Percentiles rank a stretch among this genome's conserved stretches.
These are phyloP conservation scores for Bungarus multicinctus DNA, from an alignment of 2,113 vertebrate species.

Conservation along the genomic window DNA sequence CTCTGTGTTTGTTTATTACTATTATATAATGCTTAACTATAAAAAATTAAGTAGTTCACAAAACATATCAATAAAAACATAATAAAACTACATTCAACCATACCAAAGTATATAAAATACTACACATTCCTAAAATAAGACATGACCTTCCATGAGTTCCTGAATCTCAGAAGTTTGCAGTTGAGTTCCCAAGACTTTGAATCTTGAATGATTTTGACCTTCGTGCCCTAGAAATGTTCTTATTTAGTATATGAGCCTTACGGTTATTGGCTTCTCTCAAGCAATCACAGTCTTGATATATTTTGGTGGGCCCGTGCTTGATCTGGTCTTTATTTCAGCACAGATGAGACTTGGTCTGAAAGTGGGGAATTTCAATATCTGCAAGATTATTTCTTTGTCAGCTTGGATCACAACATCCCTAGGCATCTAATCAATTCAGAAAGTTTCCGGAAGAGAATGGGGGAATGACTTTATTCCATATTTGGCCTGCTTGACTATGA, in stretches of 20 bases:
- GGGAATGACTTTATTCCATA: not conserved
- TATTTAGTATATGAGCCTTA: not conserved
- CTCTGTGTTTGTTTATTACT: not conserved
- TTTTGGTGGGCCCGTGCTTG: not conserved
- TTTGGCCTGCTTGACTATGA: not conserved
- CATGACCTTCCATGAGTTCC: not conserved
- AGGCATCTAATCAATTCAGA: not conserved
- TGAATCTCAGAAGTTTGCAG: not conserved
- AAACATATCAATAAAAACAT: not conserved
- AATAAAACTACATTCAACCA: not conserved
- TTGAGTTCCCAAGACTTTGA: not conserved
- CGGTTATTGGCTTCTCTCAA: not conserved
- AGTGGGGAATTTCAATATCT: not conserved
- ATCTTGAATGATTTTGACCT: not conserved
- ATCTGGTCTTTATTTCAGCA: not conserved
- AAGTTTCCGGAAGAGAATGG: not conserved
- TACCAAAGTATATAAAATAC: not conserved
- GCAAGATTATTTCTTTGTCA: not conserved
- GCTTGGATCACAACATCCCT: not conserved
- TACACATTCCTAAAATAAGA: not conserved
- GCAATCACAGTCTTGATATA: not conserved
- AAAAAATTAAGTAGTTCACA: not conserved
- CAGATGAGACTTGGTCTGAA: not conserved
- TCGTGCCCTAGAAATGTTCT: not conserved
- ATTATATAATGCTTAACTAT: not conserved